phyloP scores from a whole-genome alignment of 64 coral and sea anemone genomes.

The Platygyra sinensis region DNA sequence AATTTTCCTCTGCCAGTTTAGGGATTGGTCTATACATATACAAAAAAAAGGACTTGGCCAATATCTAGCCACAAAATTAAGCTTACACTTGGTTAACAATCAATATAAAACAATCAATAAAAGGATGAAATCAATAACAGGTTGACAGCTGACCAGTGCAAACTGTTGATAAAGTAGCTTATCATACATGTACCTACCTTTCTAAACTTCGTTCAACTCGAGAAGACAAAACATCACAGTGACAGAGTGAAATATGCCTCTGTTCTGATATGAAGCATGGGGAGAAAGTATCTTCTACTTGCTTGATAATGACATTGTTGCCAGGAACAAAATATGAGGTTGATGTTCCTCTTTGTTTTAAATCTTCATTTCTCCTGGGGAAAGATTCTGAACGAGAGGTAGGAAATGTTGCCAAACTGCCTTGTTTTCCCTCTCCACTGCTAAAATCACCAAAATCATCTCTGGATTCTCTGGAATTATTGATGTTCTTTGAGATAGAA shows the following conservation, averaged over 20 bases:
- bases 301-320: neutral
- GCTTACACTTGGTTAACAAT: too few relatives aligned
- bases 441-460: neutral
- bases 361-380: neutral
- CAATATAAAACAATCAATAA: too few relatives aligned
- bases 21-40: too few relatives aligned
- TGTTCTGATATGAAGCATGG: constrained; percentile 3
- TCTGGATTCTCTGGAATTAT: neutral
- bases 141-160: too few relatives aligned
- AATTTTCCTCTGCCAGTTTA: too few relatives aligned
- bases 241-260: neutral
- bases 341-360: neutral
- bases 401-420: neutral
- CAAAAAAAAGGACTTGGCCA: too few relatives aligned
- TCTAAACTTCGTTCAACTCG: neutral
- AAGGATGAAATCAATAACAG: too few relatives aligned
- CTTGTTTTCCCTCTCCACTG: neutral
- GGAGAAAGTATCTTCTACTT: neutral
- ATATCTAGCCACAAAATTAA: too few relatives aligned
- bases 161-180: neutral
- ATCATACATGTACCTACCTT: neutral
- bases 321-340: constrained; percentile 3
- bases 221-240: neutral
- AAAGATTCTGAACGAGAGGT: neutral
- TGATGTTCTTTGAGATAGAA: neutral